Conservation (phyloP, 2,888 invertebrate species). For the Machimus atricapillus region DNA sequence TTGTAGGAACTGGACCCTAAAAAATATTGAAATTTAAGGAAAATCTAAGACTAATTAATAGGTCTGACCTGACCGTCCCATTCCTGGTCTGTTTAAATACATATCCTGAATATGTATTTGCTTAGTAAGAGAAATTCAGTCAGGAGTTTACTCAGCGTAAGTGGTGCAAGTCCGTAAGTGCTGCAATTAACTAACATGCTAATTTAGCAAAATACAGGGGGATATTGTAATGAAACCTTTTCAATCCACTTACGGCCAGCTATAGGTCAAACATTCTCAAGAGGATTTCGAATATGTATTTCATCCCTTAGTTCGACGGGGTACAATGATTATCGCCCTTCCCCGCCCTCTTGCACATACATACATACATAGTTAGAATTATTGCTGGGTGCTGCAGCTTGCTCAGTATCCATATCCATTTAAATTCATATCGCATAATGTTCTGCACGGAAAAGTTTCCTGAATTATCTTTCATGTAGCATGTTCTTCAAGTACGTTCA, state of each 20-base stretch:
- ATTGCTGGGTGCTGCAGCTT: neutral
- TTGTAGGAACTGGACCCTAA: neutral
- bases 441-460: neutral
- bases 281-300: neutral
- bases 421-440: slow-evolving; percentile 4
- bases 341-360: neutral
- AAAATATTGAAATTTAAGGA: neutral
- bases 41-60: neutral
- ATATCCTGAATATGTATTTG: neutral
- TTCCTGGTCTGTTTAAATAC: neutral
- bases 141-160: neutral
- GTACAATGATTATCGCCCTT: neutral
- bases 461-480: slow-evolving; percentile 14
- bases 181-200: neutral
- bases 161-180: neutral
- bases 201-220: neutral
- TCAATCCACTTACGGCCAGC: neutral
- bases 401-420: neutral
- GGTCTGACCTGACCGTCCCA: neutral
- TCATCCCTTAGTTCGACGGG: neutral
- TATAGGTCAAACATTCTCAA: neutral
- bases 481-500: slow-evolving; percentile 4
- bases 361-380: neutral
- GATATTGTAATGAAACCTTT: neutral
- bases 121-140: neutral